phyloP scores from a whole-genome alignment of 2,888 invertebrate genomes.

The Heliconius sara region DNA sequence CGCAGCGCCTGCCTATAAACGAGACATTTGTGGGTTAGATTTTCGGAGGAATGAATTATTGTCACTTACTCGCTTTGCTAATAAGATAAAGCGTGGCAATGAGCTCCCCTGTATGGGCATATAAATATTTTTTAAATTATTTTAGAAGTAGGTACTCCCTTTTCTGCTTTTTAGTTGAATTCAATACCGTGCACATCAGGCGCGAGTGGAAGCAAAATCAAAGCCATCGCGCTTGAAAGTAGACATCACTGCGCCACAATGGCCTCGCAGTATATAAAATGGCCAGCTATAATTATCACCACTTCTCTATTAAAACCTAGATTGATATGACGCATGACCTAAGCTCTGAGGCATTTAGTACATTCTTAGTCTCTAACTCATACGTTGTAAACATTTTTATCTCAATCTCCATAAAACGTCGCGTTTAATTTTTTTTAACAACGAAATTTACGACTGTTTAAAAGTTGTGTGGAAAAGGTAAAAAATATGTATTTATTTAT shows the following conservation, averaged over 20 bases:
- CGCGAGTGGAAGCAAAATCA: too few species aligned
- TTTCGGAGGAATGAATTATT: not conserved
- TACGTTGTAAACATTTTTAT: conserved; percentile 17
- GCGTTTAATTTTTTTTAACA: not conserved
- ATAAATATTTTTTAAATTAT: not conserved
- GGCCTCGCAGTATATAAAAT: not conserved
- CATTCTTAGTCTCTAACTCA: conserved; percentile 24
- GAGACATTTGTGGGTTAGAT: too few species aligned
- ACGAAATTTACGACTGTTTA: not conserved
- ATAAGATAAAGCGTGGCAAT: not conserved
- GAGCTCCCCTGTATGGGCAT: not conserved
- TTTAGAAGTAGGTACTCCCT: too few species aligned
- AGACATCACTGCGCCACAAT: too few species aligned
- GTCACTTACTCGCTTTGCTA: not conserved
- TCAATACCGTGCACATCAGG: too few species aligned
- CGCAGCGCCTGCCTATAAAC: too few species aligned
- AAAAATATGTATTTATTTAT: not conserved
- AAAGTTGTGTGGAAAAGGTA: not conserved
- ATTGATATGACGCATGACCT: conserved; percentile 35
- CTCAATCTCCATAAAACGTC: not conserved
- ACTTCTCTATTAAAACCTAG: conserved; percentile 22
- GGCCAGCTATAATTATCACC: not conserved
- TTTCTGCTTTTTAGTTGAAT: too few species aligned
- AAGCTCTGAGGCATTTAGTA: conserved; percentile 35
- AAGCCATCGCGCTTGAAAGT: too few species aligned